Percentiles rank a stretch among this genome's conserved stretches.
These are phyloP conservation scores for Trinectes maculatus DNA, from an alignment of 2,113 vertebrate species.

Conservation along the genomic window DNA sequence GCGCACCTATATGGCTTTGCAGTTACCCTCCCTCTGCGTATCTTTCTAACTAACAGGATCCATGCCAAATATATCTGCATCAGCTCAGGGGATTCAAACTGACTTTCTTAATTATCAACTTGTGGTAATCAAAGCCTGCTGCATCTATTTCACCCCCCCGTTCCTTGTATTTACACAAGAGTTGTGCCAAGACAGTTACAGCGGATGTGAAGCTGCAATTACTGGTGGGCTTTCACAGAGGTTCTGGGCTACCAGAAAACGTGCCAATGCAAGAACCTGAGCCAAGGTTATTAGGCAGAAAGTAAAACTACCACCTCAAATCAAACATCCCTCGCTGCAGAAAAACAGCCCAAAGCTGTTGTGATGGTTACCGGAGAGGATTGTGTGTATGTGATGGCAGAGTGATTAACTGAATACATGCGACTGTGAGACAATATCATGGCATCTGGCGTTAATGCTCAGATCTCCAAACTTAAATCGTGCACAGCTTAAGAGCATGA, in stretches of 20 bases:
- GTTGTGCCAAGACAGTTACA: conserved; percentile 77
- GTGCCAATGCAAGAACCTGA: conserved; percentile 69
- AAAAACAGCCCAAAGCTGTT: conserved; percentile 49
- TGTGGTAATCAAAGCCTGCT: conserved; percentile 79
- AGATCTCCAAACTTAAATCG: conserved; percentile 48
- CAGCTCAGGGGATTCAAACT: conserved; percentile 72
- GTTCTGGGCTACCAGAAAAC: conserved; percentile 66
- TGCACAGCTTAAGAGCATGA: conserved; percentile 8
- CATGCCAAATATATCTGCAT: conserved; percentile 77
- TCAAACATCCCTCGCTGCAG: conserved; percentile 62
- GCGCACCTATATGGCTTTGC: conserved; percentile 49
- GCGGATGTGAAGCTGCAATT: conserved; percentile 78
- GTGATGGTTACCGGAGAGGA: conserved; percentile 22
- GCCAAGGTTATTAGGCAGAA: conserved; percentile 78
- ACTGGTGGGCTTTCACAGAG: conserved; percentile 74
- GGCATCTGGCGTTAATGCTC: conserved; percentile 57
- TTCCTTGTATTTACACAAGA: conserved; percentile 77
- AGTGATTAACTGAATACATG: conserved; percentile 41
- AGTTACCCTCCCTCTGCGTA: conserved; percentile 41
- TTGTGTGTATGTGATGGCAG: neutral
- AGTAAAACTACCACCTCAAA: conserved; percentile 74
- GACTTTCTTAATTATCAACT: conserved; percentile 80
- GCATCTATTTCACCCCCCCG: conserved; percentile 73
- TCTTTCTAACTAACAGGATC: conserved; percentile 59
- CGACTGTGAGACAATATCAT: conserved; percentile 36